Percentiles rank a stretch among this genome's conserved stretches.
These are phyloP conservation scores for Montipora sp. DNA, from an alignment of 64 coral and sea anemone genomes.

Conservation along the genomic window DNA sequence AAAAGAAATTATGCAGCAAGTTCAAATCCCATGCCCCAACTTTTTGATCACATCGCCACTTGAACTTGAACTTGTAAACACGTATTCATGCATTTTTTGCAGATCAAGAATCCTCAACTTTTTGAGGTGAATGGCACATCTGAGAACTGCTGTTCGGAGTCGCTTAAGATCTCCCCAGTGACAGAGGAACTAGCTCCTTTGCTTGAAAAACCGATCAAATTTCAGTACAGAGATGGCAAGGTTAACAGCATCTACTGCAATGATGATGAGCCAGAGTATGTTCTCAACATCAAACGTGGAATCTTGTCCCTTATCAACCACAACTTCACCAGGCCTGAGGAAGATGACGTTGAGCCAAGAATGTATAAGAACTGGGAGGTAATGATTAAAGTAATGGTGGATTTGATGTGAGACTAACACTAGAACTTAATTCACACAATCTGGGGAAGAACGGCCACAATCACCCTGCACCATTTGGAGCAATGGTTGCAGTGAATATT, in stretches of 20 bases:
- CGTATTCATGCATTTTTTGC: neutral
- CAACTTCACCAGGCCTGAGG: constrained; percentile 21
- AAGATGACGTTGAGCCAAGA: neutral
- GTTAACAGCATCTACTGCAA: neutral
- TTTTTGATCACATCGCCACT: too few species aligned
- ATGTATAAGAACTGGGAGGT: constrained; percentile 46
- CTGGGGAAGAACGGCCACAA: too few species aligned
- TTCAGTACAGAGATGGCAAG: constrained; percentile 23
- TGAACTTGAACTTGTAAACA: too few species aligned
- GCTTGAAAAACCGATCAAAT: constrained; percentile 15
- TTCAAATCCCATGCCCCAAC: too few species aligned
- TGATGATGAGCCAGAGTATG: constrained; percentile 13
- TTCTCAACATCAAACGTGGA: constrained; percentile 39
- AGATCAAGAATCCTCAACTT: constrained; percentile 26
- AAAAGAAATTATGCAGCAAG: too few species aligned
- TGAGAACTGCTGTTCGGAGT: neutral
- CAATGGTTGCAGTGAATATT: too few species aligned
- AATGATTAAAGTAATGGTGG: neutral
- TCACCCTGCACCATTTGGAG: too few species aligned
- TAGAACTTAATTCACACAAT: too few species aligned
- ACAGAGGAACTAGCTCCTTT: neutral
- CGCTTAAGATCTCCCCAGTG: constrained; percentile 16
- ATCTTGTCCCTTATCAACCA: constrained; percentile 8
- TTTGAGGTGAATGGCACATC: constrained; percentile 33
- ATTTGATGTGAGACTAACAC: too few species aligned